phyloP scores from a whole-genome alignment of 2,888 invertebrate genomes.

The Suillia variegata region DNA sequence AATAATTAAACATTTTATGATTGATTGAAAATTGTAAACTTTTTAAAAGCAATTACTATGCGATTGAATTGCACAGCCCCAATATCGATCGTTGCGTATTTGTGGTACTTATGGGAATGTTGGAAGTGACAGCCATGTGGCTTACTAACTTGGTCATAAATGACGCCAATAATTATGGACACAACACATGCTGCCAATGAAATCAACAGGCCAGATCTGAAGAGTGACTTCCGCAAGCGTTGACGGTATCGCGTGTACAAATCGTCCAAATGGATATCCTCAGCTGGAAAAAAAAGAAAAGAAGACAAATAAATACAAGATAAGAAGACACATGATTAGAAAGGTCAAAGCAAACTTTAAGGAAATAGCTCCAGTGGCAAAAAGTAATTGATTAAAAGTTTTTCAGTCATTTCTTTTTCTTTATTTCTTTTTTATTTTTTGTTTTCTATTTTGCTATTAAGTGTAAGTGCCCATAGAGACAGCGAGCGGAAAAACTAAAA shows the following conservation, averaged over 20 bases:
- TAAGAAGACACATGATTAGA: neutral
- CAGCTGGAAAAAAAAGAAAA: slow-evolving; percentile 45
- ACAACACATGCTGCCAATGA: slow-evolving; percentile 58
- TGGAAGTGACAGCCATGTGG: no score
- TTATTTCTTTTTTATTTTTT: neutral
- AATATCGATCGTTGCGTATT: no score
- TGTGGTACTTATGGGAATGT: no score
- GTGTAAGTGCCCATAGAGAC: neutral
- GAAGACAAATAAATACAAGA: slow-evolving; percentile 22
- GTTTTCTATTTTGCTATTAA: neutral
- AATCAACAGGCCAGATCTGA: slow-evolving; percentile 58
- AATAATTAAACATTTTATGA: no score
- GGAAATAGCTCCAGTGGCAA: neutral
- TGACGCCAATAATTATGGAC: slow-evolving; percentile 55
- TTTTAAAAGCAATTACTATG: no score
- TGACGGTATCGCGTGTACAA: slow-evolving; percentile 61
- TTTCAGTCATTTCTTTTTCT: neutral
- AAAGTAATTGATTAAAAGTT: slow-evolving; percentile 7
- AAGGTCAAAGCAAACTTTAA: neutral
- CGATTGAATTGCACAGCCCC: no score
- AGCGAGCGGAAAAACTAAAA: neutral
- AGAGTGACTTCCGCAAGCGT: slow-evolving; percentile 60
- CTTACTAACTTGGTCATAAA: slow-evolving; percentile 52
- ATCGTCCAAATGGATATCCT: slow-evolving; percentile 61
- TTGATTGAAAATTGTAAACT: no score